Evolutionary conservation across 2,888 invertebrate species (phyloP).

Genomic region (Ennomos fuscantarius): DNA sequence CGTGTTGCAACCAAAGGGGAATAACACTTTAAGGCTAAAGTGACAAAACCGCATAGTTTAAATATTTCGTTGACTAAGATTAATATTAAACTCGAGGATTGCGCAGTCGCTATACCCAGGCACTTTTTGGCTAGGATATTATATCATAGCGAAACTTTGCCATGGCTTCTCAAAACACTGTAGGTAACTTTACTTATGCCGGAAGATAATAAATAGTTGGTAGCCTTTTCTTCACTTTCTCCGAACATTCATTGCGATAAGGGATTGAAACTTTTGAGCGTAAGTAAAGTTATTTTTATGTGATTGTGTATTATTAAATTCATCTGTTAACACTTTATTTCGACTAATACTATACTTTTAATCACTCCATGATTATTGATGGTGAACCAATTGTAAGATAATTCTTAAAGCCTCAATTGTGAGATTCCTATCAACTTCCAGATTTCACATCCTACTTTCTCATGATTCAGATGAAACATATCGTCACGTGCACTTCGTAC

Average conservation of each 20-base stretch:
- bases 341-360: no score
- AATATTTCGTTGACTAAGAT: constrained; percentile 36
- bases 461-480: constrained; percentile 10
- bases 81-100: constrained; percentile 47
- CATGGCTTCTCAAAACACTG: constrained; percentile 8
- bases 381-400: no score
- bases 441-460: background rate
- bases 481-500: constrained; percentile 5
- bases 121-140: constrained; percentile 37
- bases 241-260: background rate
- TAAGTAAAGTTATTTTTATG: background rate
- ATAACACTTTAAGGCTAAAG: constrained; percentile 32
- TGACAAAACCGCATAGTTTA: constrained; percentile 28
- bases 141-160: constrained; percentile 43
- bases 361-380: no score
- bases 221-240: constrained; percentile 10
- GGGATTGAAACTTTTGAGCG: no score
- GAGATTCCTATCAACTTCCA: no score
- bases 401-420: no score
- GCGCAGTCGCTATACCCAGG: constrained; percentile 37
- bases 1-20: constrained; percentile 28
- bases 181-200: constrained; percentile 3
- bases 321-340: no score
- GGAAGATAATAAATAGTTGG: constrained; percentile 3
- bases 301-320: background rate